A percentile compares a stretch with the other conserved stretches of the same genome.
phyloP scores from a whole-genome alignment of 1,140 invertebrate species.

The Babylonia areolata region DNA sequence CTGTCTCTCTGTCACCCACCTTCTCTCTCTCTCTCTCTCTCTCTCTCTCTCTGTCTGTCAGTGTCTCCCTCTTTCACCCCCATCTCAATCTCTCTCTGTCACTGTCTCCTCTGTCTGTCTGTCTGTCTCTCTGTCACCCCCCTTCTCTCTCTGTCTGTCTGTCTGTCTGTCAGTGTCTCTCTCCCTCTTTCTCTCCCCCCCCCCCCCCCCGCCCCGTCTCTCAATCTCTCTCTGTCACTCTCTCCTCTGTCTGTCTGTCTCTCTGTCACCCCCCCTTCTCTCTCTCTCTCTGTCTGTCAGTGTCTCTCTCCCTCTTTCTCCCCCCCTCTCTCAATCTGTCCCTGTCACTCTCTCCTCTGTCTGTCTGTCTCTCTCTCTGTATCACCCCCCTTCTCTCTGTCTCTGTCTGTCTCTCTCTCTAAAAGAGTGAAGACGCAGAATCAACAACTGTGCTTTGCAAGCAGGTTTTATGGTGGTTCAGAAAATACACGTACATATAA shows the following conservation, averaged over 20 bases:
- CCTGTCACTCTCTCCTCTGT: no score
- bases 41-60: neutral
- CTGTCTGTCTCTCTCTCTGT: no score
- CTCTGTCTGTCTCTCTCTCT: no score
- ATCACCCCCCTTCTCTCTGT: no score
- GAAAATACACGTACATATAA: no score
- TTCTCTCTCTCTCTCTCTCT: neutral
- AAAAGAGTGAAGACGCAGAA: no score
- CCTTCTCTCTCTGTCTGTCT: neutral
- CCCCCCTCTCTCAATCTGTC: neutral
- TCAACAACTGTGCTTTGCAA: no score
- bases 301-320: neutral
- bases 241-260: neutral
- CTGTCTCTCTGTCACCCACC: neutral
- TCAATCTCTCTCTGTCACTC: neutral
- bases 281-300: neutral
- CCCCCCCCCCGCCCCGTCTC: neutral
- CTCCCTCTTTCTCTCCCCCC: neutral
- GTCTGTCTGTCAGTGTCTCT: neutral
- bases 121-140: neutral
- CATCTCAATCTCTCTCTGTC: no score
- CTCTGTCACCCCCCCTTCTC: neutral
- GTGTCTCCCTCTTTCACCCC: no score
- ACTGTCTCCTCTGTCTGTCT: conserved; percentile 4
- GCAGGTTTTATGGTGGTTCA: no score